Evolutionary conservation across 2,888 invertebrate species (phyloP).

Genomic region (Drosophila kokeensis): DNA sequence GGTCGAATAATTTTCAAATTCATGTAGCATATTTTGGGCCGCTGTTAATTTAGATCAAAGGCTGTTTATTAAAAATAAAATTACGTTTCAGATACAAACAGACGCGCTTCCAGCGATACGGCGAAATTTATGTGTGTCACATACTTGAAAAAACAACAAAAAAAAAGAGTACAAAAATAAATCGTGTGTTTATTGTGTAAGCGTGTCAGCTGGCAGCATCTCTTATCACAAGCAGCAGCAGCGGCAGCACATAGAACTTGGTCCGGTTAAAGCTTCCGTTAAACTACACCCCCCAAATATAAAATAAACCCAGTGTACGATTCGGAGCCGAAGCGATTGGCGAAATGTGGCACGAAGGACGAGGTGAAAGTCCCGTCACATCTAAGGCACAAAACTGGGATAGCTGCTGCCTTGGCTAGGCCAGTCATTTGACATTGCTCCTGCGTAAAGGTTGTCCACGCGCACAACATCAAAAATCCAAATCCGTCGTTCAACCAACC

Average conservation of each 20-base stretch:
- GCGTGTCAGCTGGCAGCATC: constrained; percentile 45
- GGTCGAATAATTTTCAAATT: neutral
- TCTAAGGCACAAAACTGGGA: constrained; percentile 77
- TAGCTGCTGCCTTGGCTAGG: constrained; percentile 61
- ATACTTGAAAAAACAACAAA: constrained; percentile 13
- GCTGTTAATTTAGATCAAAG: constrained; percentile 21
- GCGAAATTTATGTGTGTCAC: constrained; percentile 15
- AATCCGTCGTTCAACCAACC: constrained; percentile 43
- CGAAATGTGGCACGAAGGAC: constrained; percentile 36
- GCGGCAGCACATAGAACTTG: constrained; percentile 55
- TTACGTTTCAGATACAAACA: constrained; percentile 10
- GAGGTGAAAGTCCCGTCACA: constrained; percentile 70
- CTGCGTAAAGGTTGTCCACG: constrained; percentile 83
- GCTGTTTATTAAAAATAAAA: constrained; percentile 42
- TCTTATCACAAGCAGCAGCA: constrained; percentile 34
- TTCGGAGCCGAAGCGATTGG: constrained; percentile 54
- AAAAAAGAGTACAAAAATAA: constrained; percentile 36
- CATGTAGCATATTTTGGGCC: constrained; percentile 14
- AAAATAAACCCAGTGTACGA: constrained; percentile 45
- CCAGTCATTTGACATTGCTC: constrained; percentile 84
- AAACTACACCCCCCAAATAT: constrained; percentile 26
- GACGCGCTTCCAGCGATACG: constrained; percentile 18
- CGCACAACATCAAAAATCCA: constrained; percentile 42
- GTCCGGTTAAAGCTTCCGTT: constrained; percentile 75
- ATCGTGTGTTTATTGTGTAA: constrained; percentile 25